phyloP scores from a whole-genome alignment of 2,113 vertebrate genomes.

The Mugil cephalus region DNA sequence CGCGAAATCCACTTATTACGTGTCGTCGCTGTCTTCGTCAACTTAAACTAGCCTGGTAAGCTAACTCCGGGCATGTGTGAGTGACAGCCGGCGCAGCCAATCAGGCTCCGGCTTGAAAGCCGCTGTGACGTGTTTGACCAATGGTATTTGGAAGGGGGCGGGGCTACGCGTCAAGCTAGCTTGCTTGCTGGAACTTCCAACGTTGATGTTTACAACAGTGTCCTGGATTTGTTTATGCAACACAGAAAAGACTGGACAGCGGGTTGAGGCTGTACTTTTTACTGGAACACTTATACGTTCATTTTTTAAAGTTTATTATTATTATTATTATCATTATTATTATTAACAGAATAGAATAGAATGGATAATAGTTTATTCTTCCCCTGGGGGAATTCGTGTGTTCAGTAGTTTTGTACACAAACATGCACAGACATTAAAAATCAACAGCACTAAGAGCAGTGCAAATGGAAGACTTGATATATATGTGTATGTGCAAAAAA shows the following conservation, averaged over 20 bases:
- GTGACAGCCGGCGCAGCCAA: constrained; percentile 49
- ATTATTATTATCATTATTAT: too few relatives aligned
- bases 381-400: too few relatives aligned
- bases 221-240: constrained; percentile 66
- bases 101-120: not conserved
- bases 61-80: constrained; percentile 48
- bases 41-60: constrained; percentile 53
- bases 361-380: too few relatives aligned
- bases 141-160: constrained; percentile 44
- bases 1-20: rapidly evolving
- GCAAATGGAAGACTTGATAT: too few relatives aligned
- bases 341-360: too few relatives aligned
- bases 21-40: not conserved
- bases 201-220: constrained; percentile 62
- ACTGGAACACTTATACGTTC: too few relatives aligned
- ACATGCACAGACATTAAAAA: too few relatives aligned
- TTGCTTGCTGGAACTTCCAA: constrained; percentile 59
- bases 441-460: too few relatives aligned
- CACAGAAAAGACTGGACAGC: not conserved
- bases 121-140: constrained; percentile 11
- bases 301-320: too few relatives aligned
- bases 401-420: too few relatives aligned
- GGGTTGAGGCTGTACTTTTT: too few relatives aligned
- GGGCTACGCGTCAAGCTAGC: constrained; percentile 66
- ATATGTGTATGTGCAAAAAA: too few relatives aligned